These are phyloP conservation scores for Andrena bicolor DNA, from an alignment of 2,888 invertebrate species.

Conservation along the genomic window DNA sequence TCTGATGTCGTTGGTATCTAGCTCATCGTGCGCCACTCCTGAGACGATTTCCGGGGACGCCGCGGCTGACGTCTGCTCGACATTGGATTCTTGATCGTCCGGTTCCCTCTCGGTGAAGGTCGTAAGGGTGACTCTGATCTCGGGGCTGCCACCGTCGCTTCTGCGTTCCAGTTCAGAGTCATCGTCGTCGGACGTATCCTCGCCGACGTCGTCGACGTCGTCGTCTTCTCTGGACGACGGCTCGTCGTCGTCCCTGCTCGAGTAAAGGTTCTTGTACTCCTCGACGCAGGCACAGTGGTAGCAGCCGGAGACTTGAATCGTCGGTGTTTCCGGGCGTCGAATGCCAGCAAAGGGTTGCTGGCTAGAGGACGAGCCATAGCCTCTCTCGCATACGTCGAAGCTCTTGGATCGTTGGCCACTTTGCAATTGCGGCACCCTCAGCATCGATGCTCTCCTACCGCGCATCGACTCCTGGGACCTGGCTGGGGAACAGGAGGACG, in stretches of 20 bases:
- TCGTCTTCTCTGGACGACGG: slow-evolving; percentile 74
- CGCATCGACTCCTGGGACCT: slow-evolving; percentile 75
- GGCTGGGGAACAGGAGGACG: slow-evolving; percentile 79
- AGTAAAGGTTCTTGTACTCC: slow-evolving; percentile 88
- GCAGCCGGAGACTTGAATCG: slow-evolving; percentile 90
- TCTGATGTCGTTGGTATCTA: slow-evolving; percentile 77
- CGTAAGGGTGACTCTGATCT: slow-evolving; percentile 78
- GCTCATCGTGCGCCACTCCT: slow-evolving; percentile 46
- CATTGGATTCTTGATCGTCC: neutral
- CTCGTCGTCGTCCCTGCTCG: slow-evolving; percentile 82
- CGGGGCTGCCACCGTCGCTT: slow-evolving; percentile 78
- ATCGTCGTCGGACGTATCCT: slow-evolving; percentile 64
- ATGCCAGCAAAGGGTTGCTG: slow-evolving; percentile 75
- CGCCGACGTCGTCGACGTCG: slow-evolving; percentile 49
- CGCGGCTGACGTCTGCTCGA: neutral
- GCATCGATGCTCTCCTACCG: slow-evolving; percentile 73
- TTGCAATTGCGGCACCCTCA: slow-evolving; percentile 89
- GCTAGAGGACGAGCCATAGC: slow-evolving; percentile 75
- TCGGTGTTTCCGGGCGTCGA: slow-evolving; percentile 60
- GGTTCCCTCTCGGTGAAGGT: slow-evolving; percentile 59
- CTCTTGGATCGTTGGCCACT: slow-evolving; percentile 91
- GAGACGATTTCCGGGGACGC: slow-evolving; percentile 33
- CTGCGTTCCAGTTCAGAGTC: slow-evolving; percentile 67
- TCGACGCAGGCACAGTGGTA: slow-evolving; percentile 92
- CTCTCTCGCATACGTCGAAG: slow-evolving; percentile 92